Base-by-base conservation (phyloP, 2,797 vertebrate genomes). In the Amblyraja radiata region DNA sequence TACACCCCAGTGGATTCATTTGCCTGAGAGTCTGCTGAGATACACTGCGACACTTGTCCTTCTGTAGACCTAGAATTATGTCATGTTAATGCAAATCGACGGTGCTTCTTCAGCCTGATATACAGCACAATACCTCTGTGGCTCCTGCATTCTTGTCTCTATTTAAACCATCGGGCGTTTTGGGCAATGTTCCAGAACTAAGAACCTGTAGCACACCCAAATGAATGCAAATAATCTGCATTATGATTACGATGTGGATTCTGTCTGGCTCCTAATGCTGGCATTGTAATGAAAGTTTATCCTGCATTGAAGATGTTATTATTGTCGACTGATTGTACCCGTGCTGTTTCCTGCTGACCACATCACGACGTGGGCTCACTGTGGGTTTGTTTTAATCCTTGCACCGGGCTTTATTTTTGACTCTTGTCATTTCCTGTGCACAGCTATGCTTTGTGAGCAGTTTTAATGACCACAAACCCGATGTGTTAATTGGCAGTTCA, bases 341-440 rank as follows among this genome's bases (percentile, higher is more conserved):
- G 36, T 9, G 18, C 90, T 76, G 71, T 74, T 46, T 74, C 71
- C 71, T 76, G 23, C 90, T 92, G 39, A 92, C 90, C 39, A 18
- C 86, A 92, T 46, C 90, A 74, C 39, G 39, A 39, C 73, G 39
- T 73, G 71, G 68, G n/a, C 76, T 92, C 46, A 92, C 54, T 91
- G 28, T 25, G 71, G 36, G 90, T 91, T 28, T 23, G 54, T 76
- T 92, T 36, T 90, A 90, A 71, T 39, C 71, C 76, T 74, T 54
- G 21, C 39, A 68, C 28, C 46, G 54, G 11, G 71, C 11, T 74
- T 13, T 46, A 28, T 74, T 73, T 54, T 73, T 46, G 46, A 46
- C 6, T 9, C 65, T 23, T 28, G 23, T 74, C 88, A 25, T 54
- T 54, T 92, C 39, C 71, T 32, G 13, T 46, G 68, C 11, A 74